A percentile compares a stretch with the other conserved stretches of the same genome.
phyloP scores from a whole-genome alignment of 2,113 vertebrate genomes.

The Grallaria varia region DNA sequence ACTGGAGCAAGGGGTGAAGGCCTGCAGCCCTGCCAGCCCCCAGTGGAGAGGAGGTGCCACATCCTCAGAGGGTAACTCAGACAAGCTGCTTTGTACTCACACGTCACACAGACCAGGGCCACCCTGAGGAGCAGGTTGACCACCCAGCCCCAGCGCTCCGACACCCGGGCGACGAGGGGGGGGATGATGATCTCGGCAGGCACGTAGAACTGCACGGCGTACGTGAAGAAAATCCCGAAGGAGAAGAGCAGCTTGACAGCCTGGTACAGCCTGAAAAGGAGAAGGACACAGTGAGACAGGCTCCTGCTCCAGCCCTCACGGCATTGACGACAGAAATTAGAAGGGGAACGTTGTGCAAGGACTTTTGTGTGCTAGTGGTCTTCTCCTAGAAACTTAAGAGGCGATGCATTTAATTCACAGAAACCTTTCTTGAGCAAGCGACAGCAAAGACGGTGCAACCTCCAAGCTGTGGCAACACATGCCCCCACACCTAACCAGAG shows the following conservation, averaged over 20 bases:
- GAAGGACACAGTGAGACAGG: not conserved
- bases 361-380: not conserved
- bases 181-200: constrained; percentile 91
- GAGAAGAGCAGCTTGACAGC: constrained; percentile 93
- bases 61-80: fast-evolving
- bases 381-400: not conserved
- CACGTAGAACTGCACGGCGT: constrained; percentile 95
- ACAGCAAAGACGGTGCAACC: not conserved
- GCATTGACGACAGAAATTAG: not conserved
- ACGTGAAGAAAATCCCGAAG: constrained; percentile 92
- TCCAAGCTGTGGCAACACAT: not conserved
- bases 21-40: not conserved
- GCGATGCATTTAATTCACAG: not conserved
- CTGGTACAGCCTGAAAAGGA: constrained; percentile 87
- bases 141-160: constrained; percentile 69
- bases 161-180: constrained; percentile 65
- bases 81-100: constrained; percentile 75
- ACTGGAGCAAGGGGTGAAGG: fast-evolving
- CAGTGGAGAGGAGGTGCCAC: not conserved
- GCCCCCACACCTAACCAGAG: not conserved
- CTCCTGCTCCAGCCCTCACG: not conserved
- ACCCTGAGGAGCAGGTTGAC: constrained; percentile 83
- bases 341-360: not conserved
- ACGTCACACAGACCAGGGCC: constrained; percentile 84
- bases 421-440: not conserved